Conservation (phyloP, 1,140 invertebrate genomes). For the Drosophila santomea region DNA sequence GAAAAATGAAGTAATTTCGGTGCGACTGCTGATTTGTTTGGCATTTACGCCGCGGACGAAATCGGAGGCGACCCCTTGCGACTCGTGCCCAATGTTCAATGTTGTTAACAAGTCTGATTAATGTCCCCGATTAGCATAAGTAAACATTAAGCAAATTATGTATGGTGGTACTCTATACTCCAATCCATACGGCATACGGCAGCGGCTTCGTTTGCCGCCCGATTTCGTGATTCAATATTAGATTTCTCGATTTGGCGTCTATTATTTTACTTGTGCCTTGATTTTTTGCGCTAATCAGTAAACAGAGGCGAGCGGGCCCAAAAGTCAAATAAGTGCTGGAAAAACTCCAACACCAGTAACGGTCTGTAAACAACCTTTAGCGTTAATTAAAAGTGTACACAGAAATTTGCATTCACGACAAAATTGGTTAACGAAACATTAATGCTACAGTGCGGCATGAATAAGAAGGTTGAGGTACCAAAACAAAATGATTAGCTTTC, state of each 20-base stretch:
- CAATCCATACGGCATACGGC: background rate
- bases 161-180: slow-evolving; percentile 30
- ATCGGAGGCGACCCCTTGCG: slow-evolving; percentile 33
- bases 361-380: slow-evolving; percentile 52
- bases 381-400: slow-evolving; percentile 78
- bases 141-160: slow-evolving; percentile 76
- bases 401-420: slow-evolving; percentile 77
- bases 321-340: slow-evolving; percentile 66
- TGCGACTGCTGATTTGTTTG: slow-evolving; percentile 42
- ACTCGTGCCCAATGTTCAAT: slow-evolving; percentile 62
- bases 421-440: slow-evolving; percentile 65
- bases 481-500: too few relatives aligned
- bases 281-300: slow-evolving; percentile 50
- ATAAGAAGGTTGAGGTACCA: background rate
- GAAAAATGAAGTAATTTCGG: slow-evolving; percentile 50
- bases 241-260: slow-evolving; percentile 50
- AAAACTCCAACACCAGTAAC: slow-evolving; percentile 38
- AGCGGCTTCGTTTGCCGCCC: slow-evolving; percentile 33
- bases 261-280: slow-evolving; percentile 42
- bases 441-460: background rate
- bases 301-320: slow-evolving; percentile 43
- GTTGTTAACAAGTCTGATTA: slow-evolving; percentile 78
- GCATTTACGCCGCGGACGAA: slow-evolving; percentile 26
- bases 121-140: slow-evolving; percentile 76
- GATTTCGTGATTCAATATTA: slow-evolving; percentile 71